Evolutionary conservation across 2,113 vertebrate genomes (phyloP), one percentile per base, ranked within the genome.

Genomic region (Struthidea cinerea): DNA sequence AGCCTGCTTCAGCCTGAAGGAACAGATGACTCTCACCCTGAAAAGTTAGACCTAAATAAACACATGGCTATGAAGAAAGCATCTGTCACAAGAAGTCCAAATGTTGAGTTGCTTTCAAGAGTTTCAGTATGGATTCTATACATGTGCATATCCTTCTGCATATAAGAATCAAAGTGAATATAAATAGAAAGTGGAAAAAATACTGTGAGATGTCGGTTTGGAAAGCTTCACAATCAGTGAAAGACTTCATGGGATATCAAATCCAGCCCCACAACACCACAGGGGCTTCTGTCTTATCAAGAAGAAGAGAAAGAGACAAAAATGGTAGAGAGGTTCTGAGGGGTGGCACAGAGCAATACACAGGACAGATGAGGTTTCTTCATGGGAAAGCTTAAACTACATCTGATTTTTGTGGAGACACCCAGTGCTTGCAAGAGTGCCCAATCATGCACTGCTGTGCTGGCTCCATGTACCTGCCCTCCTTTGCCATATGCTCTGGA

Each of bases 371-470:
- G 16, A 81, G 19, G 21, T 19, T 80, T 87, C 28, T 59, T 37
- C 10, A 10, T 37, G 32, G n/a, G 41, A 63, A 20, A 82, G 28
- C 22, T 77, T 53, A 73, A 49, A 7, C 7, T 44, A 8, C 14
- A 4, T 55, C 35, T 73, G 47, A 6, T 41, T 47, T 93, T 55
- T 77, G 55, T 55, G 24, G 64, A 44, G 59, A 15, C 6, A 7
- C 11, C 7, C 44, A 35, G 6, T 23, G 80, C 32, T 63, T 53
- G 5, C 3, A 5, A 27, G 32, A 32, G 33, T 24, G 30, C 26
- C 13, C 46, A 53, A n/a, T 27, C 0, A 0, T 35, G 39, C 12
- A 10, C 28, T 1, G 1, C 68, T 20, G 33, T 35, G 50, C 46
- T 79, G 68, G 12, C 44, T 61, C 42, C 19, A 7, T 53, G 57